Base-by-base conservation (phyloP, 1,140 invertebrate genomes). In the Brachionus asplanchnoidis region DNA sequence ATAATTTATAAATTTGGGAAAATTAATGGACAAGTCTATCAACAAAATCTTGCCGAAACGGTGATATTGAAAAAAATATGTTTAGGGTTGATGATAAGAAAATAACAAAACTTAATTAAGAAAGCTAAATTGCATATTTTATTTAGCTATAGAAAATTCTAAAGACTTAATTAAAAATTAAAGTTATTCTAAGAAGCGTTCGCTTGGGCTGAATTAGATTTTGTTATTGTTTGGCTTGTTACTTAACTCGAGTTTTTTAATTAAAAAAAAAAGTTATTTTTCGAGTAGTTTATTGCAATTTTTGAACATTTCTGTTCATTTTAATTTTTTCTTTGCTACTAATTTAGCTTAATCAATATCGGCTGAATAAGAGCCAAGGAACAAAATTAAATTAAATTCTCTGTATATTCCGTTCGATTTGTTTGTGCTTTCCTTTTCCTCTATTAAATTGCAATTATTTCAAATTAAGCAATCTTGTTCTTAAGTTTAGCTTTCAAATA, bases 91-190 rank as follows among this genome's bases (percentile, higher is more conserved):
- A 60, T 60, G 53, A 60, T 60, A 20, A 20, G 20, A 60, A 9
- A 60, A 60, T 17, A 60, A 60, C 20, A 20, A 60, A 60, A 60
- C 17, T 60, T 60, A 60, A 60, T 60, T 60, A 60, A 60, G 53
- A 60, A 60, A 60, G n/a, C 20, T 60, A 20, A 60, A 60, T 60
- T 60, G 53, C n/a, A 60, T 60, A 60, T 60, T 23, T 20, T 60
- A 60, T 23, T 60, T 60, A 26, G 53, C 17, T 60, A 60, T 7
- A 60, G 53, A 60, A 60, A 60, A 60, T 60, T 60, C 53, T 60
- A 60, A 60, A 60, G n/a, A 60, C 53, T 60, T 60, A 60, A 60
- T 60, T 60, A 60, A 60, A 60, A 60, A 60, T 60, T 60, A 60
- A 60, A 60, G 53, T 60, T 60, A 60, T 60, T 60, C 53, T 60